A percentile compares a stretch with the other conserved stretches of the same genome.
Evolutionary conservation across 2,113 vertebrate genomes (phyloP).

Genomic region (human (Homo sapiens)): DNA sequence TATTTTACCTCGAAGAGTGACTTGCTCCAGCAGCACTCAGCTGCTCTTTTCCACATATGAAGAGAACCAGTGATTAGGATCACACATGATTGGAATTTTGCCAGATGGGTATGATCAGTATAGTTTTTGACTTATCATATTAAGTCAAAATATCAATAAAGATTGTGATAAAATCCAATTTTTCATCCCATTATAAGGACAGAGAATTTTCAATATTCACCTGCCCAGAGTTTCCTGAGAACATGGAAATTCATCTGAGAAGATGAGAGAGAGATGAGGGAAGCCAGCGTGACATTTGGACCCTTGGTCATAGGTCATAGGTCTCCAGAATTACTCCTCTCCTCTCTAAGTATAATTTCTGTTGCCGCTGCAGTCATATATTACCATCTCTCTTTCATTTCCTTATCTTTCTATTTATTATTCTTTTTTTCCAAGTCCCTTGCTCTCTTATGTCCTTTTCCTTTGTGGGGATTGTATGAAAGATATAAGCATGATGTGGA

Average conservation of each 20-base stretch:
- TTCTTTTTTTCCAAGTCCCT: background rate
- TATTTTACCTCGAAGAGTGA: background rate
- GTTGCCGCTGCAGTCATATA: background rate
- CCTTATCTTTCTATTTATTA: background rate
- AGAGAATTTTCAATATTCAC: background rate
- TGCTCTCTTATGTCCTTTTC: background rate
- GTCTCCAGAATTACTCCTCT: background rate
- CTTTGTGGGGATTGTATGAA: background rate
- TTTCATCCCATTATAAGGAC: background rate
- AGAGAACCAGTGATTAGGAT: background rate
- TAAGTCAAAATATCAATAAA: background rate
- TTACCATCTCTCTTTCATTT: background rate
- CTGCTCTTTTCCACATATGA: background rate
- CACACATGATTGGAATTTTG: background rate
- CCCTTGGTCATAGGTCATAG: background rate
- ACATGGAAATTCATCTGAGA: background rate
- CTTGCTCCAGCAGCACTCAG: background rate
- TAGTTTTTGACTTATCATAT: background rate
- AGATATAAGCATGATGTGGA: background rate
- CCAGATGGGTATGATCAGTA: background rate
- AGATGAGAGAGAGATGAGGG: background rate
- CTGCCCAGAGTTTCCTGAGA: background rate
- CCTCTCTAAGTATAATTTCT: background rate
- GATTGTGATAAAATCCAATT: background rate
- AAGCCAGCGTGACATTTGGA: no score